These are phyloP conservation scores for Trichopoda pennipes DNA, from an alignment of 2,888 invertebrate genomes.

Conservation along the genomic window DNA sequence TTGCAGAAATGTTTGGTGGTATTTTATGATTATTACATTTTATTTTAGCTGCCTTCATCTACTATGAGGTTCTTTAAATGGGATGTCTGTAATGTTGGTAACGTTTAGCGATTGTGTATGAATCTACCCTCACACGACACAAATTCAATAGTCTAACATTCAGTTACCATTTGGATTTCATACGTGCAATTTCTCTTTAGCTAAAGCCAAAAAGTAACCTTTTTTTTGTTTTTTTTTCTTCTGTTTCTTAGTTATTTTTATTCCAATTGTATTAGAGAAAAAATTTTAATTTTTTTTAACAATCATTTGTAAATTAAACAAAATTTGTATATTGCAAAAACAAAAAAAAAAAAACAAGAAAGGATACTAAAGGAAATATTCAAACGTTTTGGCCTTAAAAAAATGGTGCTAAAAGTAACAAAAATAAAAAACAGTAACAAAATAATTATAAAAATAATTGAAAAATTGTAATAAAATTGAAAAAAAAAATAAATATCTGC, in stretches of 20 bases:
- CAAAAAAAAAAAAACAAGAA: too few species aligned
- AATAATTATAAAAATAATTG: not conserved
- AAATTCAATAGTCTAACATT: constrained; percentile 75
- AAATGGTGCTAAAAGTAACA: constrained; percentile 15
- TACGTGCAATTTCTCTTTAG: constrained; percentile 78
- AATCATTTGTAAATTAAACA: not conserved
- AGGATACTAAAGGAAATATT: constrained; percentile 2
- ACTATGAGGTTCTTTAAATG: constrained; percentile 33
- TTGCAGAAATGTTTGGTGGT: constrained; percentile 25
- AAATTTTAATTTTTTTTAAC: not conserved
- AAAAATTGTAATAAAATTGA: not conserved
- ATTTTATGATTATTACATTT: constrained; percentile 55
- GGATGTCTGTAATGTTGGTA: constrained; percentile 54
- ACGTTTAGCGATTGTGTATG: constrained; percentile 62
- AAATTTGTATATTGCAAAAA: constrained; percentile 6
- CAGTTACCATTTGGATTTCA: constrained; percentile 81
- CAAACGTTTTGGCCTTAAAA: not conserved
- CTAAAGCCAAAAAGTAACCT: constrained; percentile 33
- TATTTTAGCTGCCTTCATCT: constrained; percentile 9
- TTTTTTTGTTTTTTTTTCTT: constrained; percentile 16
- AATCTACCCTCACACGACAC: constrained; percentile 74
- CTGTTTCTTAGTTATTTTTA: not conserved
- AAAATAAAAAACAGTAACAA: not conserved
- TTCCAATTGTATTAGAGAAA: constrained; percentile 1
- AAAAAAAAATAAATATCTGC: not conserved